Conservation (phyloP, 1,140 invertebrate species). For the Phocides pigmalion region DNA sequence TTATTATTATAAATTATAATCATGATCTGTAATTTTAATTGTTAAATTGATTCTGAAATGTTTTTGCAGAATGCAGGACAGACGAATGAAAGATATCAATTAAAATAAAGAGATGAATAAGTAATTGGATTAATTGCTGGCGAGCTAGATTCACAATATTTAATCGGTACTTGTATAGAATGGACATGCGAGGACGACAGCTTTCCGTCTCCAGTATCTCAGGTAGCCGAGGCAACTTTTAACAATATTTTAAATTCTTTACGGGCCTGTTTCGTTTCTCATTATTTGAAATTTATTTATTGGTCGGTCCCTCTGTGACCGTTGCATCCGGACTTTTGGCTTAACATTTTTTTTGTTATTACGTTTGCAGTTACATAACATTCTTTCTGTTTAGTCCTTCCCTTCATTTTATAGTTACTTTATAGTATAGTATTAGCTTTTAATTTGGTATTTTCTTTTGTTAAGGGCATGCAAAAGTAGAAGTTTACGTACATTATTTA, state of each 20-base stretch:
- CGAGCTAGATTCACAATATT: slow-evolving; percentile 33
- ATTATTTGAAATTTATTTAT: slow-evolving; percentile 37
- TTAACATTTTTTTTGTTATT: slow-evolving; percentile 9
- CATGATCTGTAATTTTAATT: slow-evolving; percentile 4
- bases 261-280: slow-evolving; percentile 19
- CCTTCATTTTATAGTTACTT: slow-evolving; percentile 7
- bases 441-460: neutral
- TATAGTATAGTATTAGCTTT: slow-evolving; percentile 7
- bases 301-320: slow-evolving; percentile 8
- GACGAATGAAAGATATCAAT: slow-evolving; percentile 30
- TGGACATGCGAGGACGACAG: slow-evolving; percentile 42
- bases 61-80: slow-evolving; percentile 28
- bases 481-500: neutral
- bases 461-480: slow-evolving; percentile 17
- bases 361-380: slow-evolving; percentile 12
- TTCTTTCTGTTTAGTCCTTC: neutral
- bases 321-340: slow-evolving; percentile 14
- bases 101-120: slow-evolving; percentile 29
- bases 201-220: slow-evolving; percentile 32
- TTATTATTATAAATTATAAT: slow-evolving; percentile 4
- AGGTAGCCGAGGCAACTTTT: slow-evolving; percentile 33
- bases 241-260: slow-evolving; percentile 37
- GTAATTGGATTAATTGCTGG: slow-evolving; percentile 27
- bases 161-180: slow-evolving; percentile 28
- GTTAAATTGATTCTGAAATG: slow-evolving; percentile 27